A percentile compares a stretch with the other conserved stretches of the same genome.
phyloP scores from a whole-genome alignment of 2,888 invertebrate species.

The Lamellibrachia columna region DNA sequence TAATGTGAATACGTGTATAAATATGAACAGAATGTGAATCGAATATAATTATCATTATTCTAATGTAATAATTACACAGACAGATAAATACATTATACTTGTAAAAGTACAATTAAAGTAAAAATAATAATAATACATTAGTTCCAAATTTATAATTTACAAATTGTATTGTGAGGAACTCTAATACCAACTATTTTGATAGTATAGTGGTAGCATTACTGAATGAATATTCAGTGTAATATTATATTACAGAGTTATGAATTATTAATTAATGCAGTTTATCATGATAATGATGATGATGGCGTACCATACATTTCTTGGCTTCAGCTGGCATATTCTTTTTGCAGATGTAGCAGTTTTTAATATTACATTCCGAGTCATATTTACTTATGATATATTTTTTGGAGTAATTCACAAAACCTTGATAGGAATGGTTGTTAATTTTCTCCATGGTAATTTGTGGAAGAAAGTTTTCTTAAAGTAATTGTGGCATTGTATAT shows the following conservation, averaged over 20 bases:
- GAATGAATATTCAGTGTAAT: neutral
- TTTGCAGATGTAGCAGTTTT: neutral
- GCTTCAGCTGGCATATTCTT: neutral
- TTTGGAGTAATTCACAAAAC: neutral
- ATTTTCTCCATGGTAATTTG: neutral
- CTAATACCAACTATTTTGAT: too few relatives aligned
- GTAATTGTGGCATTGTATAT: neutral
- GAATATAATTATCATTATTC: too few relatives aligned
- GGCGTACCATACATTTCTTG: neutral
- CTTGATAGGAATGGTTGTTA: neutral
- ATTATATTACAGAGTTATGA: neutral
- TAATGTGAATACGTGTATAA: too few relatives aligned
- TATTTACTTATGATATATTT: neutral
- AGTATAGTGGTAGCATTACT: too few relatives aligned
- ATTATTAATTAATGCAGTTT: neutral
- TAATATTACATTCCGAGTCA: neutral
- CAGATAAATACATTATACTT: too few relatives aligned
- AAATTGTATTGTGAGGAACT: too few relatives aligned
- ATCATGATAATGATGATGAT: neutral
- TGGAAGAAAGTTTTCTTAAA: neutral
- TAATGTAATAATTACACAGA: too few relatives aligned
- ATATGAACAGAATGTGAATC: too few relatives aligned
- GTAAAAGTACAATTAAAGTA: too few relatives aligned
- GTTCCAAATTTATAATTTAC: too few relatives aligned
- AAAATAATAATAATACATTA: too few relatives aligned